Conservation (phyloP, 1,140 invertebrate genomes). For the Trinorchestia longiramus region DNA sequence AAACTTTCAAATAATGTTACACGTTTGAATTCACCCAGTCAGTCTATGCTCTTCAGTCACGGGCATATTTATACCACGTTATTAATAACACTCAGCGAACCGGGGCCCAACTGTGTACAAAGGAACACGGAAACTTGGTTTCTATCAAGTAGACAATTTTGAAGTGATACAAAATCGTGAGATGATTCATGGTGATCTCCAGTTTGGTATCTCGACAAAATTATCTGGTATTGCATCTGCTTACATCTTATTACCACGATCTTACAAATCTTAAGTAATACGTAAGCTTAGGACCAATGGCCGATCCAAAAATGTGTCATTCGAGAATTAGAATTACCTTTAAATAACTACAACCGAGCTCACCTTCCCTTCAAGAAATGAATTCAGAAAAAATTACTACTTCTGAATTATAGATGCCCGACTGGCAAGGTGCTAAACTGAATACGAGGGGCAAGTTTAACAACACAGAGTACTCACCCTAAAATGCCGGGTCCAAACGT, state of each 20-base stretch:
- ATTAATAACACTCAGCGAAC: neutral
- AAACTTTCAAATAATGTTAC: neutral
- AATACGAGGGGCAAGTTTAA: neutral
- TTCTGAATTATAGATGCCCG: too few species aligned
- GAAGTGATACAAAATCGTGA: neutral
- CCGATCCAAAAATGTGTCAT: too few species aligned
- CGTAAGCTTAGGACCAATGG: too few species aligned
- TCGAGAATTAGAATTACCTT: too few species aligned
- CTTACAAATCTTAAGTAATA: too few species aligned
- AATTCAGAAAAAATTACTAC: neutral
- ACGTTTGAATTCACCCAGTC: neutral
- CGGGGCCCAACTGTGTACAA: neutral
- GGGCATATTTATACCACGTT: neutral
- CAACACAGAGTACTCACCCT: neutral
- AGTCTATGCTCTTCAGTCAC: neutral
- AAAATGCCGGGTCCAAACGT: constrained; percentile 29
- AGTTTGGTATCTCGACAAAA: too few species aligned
- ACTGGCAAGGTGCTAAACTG: neutral
- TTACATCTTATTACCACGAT: too few species aligned
- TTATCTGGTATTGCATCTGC: too few species aligned
- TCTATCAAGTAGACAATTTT: neutral
- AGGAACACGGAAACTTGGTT: neutral
- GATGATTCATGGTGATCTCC: too few species aligned
- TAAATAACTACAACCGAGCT: neutral
- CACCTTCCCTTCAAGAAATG: neutral